These are phyloP conservation scores for Sinocyclocheilus rhinocerous DNA, from an alignment of 2,113 vertebrate genomes.

Conservation along the genomic window DNA sequence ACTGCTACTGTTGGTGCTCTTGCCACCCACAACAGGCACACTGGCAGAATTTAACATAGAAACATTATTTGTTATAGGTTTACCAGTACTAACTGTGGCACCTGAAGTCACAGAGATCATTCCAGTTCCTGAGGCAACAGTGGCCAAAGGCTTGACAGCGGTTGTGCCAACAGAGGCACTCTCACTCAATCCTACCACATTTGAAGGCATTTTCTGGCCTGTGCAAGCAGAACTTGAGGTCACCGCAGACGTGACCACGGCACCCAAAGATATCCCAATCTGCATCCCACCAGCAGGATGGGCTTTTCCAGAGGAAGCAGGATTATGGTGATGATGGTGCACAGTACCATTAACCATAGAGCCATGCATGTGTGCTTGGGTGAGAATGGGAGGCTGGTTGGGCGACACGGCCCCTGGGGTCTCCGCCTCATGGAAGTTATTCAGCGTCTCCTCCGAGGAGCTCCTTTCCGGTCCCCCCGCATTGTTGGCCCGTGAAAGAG, in stretches of 20 bases:
- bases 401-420: constrained; percentile 94
- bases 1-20: constrained; percentile 70
- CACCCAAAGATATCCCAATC: constrained; percentile 44
- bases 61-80: constrained; percentile 77
- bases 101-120: constrained; percentile 73
- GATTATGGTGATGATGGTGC: constrained; percentile 82
- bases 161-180: constrained; percentile 66
- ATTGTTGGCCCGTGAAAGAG: constrained; percentile 91
- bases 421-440: constrained; percentile 96
- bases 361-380: constrained; percentile 77
- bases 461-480: constrained; percentile 89
- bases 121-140: constrained; percentile 69
- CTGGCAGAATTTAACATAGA: constrained; percentile 81
- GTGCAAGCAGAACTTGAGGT: constrained; percentile 59
- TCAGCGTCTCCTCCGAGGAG: constrained; percentile 96
- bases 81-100: constrained; percentile 80
- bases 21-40: constrained; percentile 78
- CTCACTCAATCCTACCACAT: constrained; percentile 67
- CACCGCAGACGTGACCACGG: constrained; percentile 31
- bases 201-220: constrained; percentile 77
- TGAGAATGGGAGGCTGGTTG: constrained; percentile 87
- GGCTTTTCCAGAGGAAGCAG: constrained; percentile 61
- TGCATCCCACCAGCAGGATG: constrained; percentile 60
- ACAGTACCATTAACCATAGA: constrained; percentile 88
- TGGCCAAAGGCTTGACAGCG: constrained; percentile 64